phyloP scores from a whole-genome alignment of 37 sponge, comb jelly and placozoan genomes.

The Halisarca cf. caerulea region DNA sequence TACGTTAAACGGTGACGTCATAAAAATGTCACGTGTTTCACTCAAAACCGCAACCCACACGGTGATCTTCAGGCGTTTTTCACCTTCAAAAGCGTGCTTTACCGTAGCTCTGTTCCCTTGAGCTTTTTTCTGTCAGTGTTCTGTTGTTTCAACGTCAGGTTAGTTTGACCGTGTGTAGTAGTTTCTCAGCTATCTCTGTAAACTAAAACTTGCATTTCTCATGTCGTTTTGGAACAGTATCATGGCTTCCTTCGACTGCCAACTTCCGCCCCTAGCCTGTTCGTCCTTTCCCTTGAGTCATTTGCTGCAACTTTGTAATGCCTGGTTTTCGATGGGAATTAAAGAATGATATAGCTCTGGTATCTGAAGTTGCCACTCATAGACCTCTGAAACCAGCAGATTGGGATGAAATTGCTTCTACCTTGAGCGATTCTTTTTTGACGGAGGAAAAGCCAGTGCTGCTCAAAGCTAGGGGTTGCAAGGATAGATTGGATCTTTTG shows the following conservation, averaged over 20 bases:
- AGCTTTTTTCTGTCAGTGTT: neutral
- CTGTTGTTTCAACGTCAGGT: neutral
- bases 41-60: neutral
- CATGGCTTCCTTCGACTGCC: too few relatives aligned
- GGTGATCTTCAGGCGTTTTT: neutral
- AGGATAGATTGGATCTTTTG: neutral
- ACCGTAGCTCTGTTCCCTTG: neutral
- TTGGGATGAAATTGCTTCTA: constrained; percentile 1
- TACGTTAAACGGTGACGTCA: neutral
- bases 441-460: neutral
- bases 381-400: neutral
- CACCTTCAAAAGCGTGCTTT: neutral
- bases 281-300: too few relatives aligned
- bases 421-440: neutral
- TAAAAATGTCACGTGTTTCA: neutral
- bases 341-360: neutral
- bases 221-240: too few relatives aligned
- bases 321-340: constrained; percentile 12
- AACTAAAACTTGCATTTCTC: too few relatives aligned
- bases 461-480: constrained; percentile 3
- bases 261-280: too few relatives aligned
- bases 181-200: neutral
- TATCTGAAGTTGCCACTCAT: neutral
- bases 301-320: too few relatives aligned
- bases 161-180: neutral